phyloP scores from a whole-genome alignment of 2,113 vertebrate species.

The Myotis brandtii region DNA sequence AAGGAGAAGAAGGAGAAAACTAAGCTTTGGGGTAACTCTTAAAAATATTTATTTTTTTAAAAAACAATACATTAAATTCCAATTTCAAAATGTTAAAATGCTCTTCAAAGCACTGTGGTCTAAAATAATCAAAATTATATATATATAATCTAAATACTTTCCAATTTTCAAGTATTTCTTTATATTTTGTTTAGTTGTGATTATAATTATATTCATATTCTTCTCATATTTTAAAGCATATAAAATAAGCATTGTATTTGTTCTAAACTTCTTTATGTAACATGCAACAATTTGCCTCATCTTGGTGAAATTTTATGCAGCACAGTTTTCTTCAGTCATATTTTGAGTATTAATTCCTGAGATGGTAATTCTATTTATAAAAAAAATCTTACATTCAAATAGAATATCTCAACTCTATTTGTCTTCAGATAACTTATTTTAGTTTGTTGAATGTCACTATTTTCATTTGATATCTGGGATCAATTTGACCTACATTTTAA shows the following conservation, averaged over 20 bases:
- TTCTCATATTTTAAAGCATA: background rate
- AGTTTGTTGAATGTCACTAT: background rate
- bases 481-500: conserved; percentile 6
- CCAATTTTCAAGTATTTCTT: background rate
- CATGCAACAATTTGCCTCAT: background rate
- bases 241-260: conserved; percentile 28
- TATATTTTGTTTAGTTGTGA: background rate
- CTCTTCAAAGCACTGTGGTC: background rate
- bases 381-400: background rate
- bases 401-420: background rate
- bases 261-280: background rate
- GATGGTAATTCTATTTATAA: background rate
- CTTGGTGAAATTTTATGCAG: background rate
- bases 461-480: background rate
- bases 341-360: background rate
- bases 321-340: conserved; percentile 1
- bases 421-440: conserved; percentile 32
- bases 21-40: background rate
- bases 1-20: background rate
- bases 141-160: background rate
- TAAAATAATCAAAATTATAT: conserved; percentile 31
- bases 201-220: background rate
- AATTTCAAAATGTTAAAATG: conserved; percentile 27
- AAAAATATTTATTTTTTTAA: background rate
- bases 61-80: background rate